Evolutionary conservation across 2,113 vertebrate species (phyloP).

Genomic region (Gobius niger): DNA sequence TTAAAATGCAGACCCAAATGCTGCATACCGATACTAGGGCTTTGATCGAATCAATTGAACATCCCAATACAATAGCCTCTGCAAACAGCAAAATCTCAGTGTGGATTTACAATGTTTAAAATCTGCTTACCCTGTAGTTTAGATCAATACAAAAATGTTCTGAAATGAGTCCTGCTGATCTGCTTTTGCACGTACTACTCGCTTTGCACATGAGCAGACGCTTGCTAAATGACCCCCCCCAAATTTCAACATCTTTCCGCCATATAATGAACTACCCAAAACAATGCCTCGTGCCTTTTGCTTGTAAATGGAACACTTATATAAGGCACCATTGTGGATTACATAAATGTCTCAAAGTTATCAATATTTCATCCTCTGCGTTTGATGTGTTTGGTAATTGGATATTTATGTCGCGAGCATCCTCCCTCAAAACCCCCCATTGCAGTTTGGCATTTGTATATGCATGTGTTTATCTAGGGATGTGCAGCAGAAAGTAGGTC

Average conservation of each 20-base stretch:
- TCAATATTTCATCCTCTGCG: conserved; percentile 77
- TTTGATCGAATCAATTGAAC: too few species aligned
- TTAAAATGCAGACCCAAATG: background rate
- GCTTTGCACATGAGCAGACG: too few species aligned
- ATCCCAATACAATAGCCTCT: too few species aligned
- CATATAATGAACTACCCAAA: conserved; percentile 28
- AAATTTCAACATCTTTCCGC: conserved; percentile 17
- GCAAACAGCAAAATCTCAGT: too few species aligned
- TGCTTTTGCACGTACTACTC: too few species aligned
- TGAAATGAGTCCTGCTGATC: too few species aligned
- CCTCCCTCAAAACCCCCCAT: conserved; percentile 41
- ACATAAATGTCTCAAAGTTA: conserved; percentile 76
- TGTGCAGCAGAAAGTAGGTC: background rate
- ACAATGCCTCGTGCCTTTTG: conserved; percentile 61
- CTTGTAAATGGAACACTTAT: conserved; percentile 73
- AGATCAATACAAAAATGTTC: too few species aligned
- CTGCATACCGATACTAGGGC: too few species aligned
- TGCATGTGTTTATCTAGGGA: conserved; percentile 11
- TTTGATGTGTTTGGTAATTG: conserved; percentile 78
- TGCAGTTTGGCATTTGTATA: conserved; percentile 37
- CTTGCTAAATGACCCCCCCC: too few species aligned
- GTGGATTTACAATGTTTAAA: too few species aligned
- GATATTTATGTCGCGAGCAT: conserved; percentile 74
- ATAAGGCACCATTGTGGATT: conserved; percentile 76
- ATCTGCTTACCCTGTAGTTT: too few species aligned